Evolutionary conservation across 53 echinoderm and acorn worm genomes (phyloP).

Genomic region (Holothuria leucospilota): DNA sequence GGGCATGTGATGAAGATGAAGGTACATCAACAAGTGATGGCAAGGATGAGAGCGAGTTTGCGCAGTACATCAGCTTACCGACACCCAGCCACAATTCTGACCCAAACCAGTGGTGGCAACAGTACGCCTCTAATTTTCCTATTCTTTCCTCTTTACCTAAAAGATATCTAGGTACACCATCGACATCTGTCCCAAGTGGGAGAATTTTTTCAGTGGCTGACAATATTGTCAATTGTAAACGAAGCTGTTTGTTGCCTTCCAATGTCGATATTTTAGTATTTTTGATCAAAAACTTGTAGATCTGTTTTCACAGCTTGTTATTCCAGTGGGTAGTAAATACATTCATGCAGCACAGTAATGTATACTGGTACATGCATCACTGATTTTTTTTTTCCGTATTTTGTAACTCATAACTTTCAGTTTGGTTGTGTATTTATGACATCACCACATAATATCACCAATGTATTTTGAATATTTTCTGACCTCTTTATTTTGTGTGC

Average conservation of each 20-base stretch:
- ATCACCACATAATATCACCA: not conserved
- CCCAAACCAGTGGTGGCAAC: conserved; percentile 47
- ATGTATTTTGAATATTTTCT: no score
- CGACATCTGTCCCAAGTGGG: conserved; percentile 63
- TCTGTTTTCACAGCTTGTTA: not conserved
- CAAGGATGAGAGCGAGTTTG: not conserved
- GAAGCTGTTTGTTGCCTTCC: conserved; percentile 33
- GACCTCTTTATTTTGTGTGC: no score
- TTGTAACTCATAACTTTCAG: not conserved
- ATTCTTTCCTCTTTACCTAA: not conserved
- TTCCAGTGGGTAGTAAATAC: no score
- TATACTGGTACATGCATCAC: no score
- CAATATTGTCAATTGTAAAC: conserved; percentile 46
- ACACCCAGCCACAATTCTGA: not conserved
- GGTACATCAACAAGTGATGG: conserved; percentile 10
- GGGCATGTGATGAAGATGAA: not conserved
- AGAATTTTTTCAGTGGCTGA: conserved; percentile 51
- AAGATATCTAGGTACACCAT: conserved; percentile 6
- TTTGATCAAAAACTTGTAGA: not conserved
- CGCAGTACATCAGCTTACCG: not conserved
- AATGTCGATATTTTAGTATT: conserved; percentile 19
- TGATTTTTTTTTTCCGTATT: not conserved
- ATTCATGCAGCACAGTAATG: no score
- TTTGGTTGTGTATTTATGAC: not conserved
- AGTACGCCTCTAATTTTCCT: conserved; percentile 7